Conservation (phyloP, 64 coral and sea anemone species). For the Montipora capricornis region DNA sequence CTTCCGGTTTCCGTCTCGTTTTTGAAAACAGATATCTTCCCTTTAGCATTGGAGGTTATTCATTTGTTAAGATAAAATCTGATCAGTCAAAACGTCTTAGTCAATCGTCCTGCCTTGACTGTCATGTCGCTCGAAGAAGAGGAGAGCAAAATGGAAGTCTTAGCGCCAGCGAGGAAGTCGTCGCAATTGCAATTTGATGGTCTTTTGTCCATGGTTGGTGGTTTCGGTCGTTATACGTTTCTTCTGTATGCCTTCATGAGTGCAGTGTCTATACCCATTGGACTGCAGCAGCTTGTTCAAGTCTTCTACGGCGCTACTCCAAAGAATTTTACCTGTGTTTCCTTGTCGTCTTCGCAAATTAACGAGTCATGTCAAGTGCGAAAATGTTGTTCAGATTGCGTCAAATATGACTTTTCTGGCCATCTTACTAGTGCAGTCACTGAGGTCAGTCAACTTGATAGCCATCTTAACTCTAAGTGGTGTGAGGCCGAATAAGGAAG, state of each 20-base stretch:
- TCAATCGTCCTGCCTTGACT: neutral
- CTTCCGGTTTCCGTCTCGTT: too few relatives aligned
- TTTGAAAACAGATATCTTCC: too few relatives aligned
- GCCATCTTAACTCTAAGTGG: too few relatives aligned
- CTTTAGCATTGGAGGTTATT: too few relatives aligned
- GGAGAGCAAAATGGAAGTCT: neutral
- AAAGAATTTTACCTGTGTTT: slow-evolving; percentile 31
- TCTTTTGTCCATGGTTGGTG: slow-evolving; percentile 78
- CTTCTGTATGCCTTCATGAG: slow-evolving; percentile 84
- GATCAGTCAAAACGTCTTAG: too few relatives aligned
- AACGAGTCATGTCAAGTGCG: slow-evolving; percentile 67
- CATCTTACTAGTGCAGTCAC: slow-evolving; percentile 80
- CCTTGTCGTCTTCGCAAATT: neutral
- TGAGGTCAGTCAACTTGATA: neutral
- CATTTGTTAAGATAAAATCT: too few relatives aligned
- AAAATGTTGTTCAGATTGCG: slow-evolving; percentile 77
- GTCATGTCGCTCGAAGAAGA: neutral
- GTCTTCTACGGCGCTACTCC: slow-evolving; percentile 88
- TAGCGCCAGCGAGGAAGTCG: slow-evolving; percentile 7
- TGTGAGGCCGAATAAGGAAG: too few relatives aligned
- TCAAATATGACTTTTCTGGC: slow-evolving; percentile 41
- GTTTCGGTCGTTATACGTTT: slow-evolving; percentile 79
- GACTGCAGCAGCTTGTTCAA: slow-evolving; percentile 80
- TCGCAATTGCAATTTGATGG: slow-evolving; percentile 74
- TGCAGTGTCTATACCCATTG: slow-evolving; percentile 74